A percentile compares a stretch with the other conserved stretches of the same genome.
phyloP scores from a whole-genome alignment of 2,888 invertebrate species.

The Dichetophora obliterata region DNA sequence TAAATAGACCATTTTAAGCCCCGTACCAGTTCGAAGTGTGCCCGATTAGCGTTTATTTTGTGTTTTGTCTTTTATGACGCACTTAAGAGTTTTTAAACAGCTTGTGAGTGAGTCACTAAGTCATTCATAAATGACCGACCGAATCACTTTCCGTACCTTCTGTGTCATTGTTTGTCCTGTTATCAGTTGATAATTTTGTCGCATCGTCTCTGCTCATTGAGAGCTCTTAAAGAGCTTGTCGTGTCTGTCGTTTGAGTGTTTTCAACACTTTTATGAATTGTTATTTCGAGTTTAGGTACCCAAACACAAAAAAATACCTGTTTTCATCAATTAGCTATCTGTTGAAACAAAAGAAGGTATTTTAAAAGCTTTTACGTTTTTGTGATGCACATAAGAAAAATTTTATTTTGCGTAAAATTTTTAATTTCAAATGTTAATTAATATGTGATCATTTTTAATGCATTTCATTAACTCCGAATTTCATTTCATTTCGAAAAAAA shows the following conservation, averaged over 20 bases:
- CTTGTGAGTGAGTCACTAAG: constrained; percentile 17
- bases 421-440: constrained; percentile 65
- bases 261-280: constrained; percentile 34
- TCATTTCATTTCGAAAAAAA: background rate
- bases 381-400: constrained; percentile 32
- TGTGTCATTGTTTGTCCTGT: constrained; percentile 15
- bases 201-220: constrained; percentile 13
- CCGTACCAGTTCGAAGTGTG: background rate
- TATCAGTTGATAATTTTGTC: constrained; percentile 23
- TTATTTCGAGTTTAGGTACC: constrained; percentile 12
- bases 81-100: constrained; percentile 2
- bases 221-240: constrained; percentile 24
- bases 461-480: constrained; percentile 49
- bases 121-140: constrained; percentile 21
- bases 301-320: constrained; percentile 34
- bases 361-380: constrained; percentile 47
- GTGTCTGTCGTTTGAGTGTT: constrained; percentile 14
- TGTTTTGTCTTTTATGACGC: constrained; percentile 12
- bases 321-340: constrained; percentile 32
- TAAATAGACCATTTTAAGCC: background rate
- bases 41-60: constrained; percentile 17
- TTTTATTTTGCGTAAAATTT: constrained; percentile 30
- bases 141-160: background rate
- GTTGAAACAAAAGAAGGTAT: constrained; percentile 43
- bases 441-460: constrained; percentile 59